A percentile compares a stretch with the other conserved stretches of the same genome.
Evolutionary conservation across 2,797 vertebrate species (phyloP).

Genomic region (Amblyopsis hoosieri): DNA sequence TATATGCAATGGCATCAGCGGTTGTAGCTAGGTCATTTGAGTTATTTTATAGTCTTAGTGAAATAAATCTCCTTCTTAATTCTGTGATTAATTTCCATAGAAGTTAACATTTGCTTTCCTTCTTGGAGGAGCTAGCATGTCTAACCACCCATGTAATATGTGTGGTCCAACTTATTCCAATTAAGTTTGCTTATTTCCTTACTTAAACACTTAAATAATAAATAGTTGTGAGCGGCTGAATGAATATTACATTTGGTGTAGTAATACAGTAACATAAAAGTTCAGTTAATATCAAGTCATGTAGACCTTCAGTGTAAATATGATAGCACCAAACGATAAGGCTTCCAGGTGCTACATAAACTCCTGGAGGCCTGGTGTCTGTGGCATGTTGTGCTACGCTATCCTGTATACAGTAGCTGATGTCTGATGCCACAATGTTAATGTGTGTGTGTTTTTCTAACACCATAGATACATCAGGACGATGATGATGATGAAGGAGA

Average conservation of each 20-base stretch:
- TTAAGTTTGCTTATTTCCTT: too few species aligned
- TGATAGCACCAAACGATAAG: conserved; percentile 17
- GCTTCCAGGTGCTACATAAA: conserved; percentile 43
- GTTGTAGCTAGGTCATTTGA: conserved; percentile 50
- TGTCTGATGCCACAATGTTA: conserved; percentile 1
- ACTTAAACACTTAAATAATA: too few species aligned
- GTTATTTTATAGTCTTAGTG: conserved; percentile 7
- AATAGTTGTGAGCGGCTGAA: too few species aligned
- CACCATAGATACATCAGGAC: conserved; percentile 84
- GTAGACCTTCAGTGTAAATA: too few species aligned
- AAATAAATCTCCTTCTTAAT: conserved; percentile 9
- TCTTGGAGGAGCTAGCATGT: conserved; percentile 64
- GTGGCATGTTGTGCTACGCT: conserved; percentile 77
- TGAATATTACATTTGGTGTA: too few species aligned
- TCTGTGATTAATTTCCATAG: conserved; percentile 2
- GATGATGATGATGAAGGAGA: conserved; percentile 91
- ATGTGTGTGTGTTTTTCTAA: conserved; percentile 36
- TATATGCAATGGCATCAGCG: conserved; percentile 34
- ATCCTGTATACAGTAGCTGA: conserved; percentile 6
- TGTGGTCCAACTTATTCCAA: too few species aligned
- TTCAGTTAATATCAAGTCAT: too few species aligned
- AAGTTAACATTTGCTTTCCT: conserved; percentile 20
- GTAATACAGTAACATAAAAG: too few species aligned
- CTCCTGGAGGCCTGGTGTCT: conserved; percentile 70
- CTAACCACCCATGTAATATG: conserved; percentile 34